A percentile compares a stretch with the other conserved stretches of the same genome.
phyloP scores from a whole-genome alignment of 2,113 vertebrate species.

The Calidris pygmaea region DNA sequence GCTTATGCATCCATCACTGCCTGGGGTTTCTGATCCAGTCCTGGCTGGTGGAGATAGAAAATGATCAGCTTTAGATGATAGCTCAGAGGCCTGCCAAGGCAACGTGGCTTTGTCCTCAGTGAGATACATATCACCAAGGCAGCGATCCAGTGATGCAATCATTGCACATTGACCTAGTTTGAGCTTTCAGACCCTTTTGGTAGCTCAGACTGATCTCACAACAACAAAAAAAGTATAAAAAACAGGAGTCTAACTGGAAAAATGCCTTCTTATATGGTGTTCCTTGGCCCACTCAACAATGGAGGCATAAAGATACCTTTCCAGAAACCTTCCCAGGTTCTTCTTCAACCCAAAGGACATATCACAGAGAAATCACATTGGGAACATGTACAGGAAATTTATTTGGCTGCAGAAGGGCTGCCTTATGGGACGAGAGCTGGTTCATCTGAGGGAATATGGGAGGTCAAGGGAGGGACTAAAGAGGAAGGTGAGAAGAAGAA shows the following conservation, averaged over 20 bases:
- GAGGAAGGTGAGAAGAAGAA: background rate
- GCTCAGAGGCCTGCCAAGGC: background rate
- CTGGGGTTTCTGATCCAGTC: background rate
- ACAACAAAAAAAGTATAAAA: background rate
- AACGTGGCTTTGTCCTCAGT: background rate
- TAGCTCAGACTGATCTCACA: background rate
- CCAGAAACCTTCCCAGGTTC: background rate
- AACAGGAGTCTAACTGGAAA: background rate
- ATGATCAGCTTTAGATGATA: background rate
- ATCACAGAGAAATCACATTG: rapidly evolving
- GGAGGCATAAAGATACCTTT: background rate
- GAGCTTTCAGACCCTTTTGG: background rate
- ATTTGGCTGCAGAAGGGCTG: background rate
- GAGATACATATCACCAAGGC: background rate
- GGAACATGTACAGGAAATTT: rapidly evolving
- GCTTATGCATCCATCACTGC: background rate
- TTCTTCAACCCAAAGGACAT: background rate
- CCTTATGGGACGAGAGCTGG: background rate
- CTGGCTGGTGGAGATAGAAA: background rate
- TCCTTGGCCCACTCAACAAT: background rate
- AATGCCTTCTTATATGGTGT: background rate
- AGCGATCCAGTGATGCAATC: background rate
- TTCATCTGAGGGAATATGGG: rapidly evolving
- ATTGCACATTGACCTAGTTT: background rate
- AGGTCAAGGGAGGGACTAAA: background rate